These are phyloP conservation scores for Forficula auricularia DNA, from an alignment of 1,140 invertebrate species.

Conservation along the genomic window DNA sequence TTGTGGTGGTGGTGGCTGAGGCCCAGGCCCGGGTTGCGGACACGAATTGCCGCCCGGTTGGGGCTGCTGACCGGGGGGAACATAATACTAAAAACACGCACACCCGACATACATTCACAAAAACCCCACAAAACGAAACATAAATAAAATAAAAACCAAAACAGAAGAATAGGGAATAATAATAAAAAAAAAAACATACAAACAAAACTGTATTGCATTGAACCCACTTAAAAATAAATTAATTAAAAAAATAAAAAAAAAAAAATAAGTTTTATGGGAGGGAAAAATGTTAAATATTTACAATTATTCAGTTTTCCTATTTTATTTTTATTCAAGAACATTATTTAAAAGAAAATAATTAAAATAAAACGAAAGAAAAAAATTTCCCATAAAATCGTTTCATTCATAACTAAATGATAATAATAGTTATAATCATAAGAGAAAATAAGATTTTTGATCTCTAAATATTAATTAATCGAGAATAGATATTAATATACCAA, in stretches of 20 bases:
- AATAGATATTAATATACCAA: too few relatives aligned
- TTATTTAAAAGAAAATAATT: neutral
- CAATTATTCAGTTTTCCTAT: neutral
- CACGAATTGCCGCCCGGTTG: neutral
- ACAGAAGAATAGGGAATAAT: too few relatives aligned
- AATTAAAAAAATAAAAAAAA: too few relatives aligned
- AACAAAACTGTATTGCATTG: neutral
- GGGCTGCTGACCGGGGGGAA: neutral
- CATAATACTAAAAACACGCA: neutral
- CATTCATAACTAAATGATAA: too few relatives aligned
- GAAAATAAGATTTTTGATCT: too few relatives aligned
- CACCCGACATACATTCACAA: neutral
- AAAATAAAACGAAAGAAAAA: too few relatives aligned
- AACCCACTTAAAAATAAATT: neutral
- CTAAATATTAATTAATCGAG: too few relatives aligned
- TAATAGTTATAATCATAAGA: too few relatives aligned
- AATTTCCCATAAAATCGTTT: too few relatives aligned
- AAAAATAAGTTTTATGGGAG: too few relatives aligned
- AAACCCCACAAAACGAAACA: neutral
- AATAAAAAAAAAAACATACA: neutral
- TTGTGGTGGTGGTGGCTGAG: neutral
- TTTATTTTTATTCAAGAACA: neutral
- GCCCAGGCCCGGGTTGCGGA: neutral
- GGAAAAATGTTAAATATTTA: neutral
- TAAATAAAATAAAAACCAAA: too few relatives aligned